Base-by-base conservation (phyloP, 2,113 vertebrate genomes). In the Falcunculus frontatus region DNA sequence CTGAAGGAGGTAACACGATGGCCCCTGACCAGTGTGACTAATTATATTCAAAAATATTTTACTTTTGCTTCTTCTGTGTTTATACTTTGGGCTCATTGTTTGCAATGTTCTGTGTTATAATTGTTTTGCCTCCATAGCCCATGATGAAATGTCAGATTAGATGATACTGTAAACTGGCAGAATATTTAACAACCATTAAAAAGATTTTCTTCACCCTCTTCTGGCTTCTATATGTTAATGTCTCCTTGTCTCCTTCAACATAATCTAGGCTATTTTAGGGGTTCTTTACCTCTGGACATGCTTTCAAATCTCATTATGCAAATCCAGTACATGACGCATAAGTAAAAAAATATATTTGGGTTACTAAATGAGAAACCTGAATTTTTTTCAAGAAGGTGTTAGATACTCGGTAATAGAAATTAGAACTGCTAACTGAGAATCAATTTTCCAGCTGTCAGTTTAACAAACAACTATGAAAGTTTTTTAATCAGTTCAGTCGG, bases 281-380 rank as follows among this genome's bases (percentile, higher is more conserved):
- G 55, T 89, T 89, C 78, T 89, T 87, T 81, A 93, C 91, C 87
- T 88, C 81, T 94, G 52, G 69, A 70, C 35, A 90, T 89, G 55
- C 47, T 93, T 97, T 96, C 87, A 87, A 91, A 95, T 96, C 88
- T 96, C 93, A 88, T 93, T 96, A 92, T 88, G 94, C 39, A 96
- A 97, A 96, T 87, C 18, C 55, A 60, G 29, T 53, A 29, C n/a
- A 33, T 82, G 80, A 96, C 57, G 64, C 53, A 52, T 67, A 83
- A n/a, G 59, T 14, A 84, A 94, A 93, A 87, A 14, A 76, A 94
- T 65, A 91, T 25, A 96, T 68, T 94, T 68, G 74, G 84, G 75
- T 93, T 92, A 92, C 42, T 82, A 95, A 92, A 92, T 56, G 47
- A 91, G 42, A 57, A 73, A 92, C 35, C 70, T 41, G 76, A 94